A percentile compares a stretch with the other conserved stretches of the same genome.
These are phyloP conservation scores for Notodonta ziczac DNA, from an alignment of 2,888 invertebrate genomes.

Conservation along the genomic window DNA sequence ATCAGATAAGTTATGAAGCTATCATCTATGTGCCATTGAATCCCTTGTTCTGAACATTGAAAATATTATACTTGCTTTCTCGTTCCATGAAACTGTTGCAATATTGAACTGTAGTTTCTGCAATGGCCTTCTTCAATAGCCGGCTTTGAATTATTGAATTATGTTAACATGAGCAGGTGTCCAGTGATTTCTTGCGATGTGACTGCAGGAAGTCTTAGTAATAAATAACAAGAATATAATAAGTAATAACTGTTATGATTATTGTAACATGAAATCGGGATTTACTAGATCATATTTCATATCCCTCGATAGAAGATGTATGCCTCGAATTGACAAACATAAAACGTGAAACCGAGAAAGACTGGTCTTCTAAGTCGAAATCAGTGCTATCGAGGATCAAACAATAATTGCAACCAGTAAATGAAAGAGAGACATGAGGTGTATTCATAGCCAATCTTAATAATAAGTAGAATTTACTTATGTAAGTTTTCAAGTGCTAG, in stretches of 20 bases:
- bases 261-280: not conserved
- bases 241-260: not conserved
- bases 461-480: too few species aligned
- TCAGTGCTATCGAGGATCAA: not conserved
- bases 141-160: conserved; percentile 39
- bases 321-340: too few species aligned
- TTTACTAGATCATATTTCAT: not conserved
- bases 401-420: not conserved
- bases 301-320: not conserved
- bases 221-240: conserved; percentile 7
- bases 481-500: conserved; percentile 20
- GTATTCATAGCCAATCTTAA: not conserved
- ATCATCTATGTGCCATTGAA: not conserved
- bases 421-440: not conserved
- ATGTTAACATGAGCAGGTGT: conserved; percentile 20
- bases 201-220: conserved; percentile 7
- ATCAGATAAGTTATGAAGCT: not conserved
- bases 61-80: too few species aligned
- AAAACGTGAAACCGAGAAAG: too few species aligned
- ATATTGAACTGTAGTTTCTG: not conserved
- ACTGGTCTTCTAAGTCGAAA: not conserved
- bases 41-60: not conserved
- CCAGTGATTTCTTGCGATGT: conserved; percentile 12
- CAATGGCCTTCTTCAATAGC: conserved; percentile 29
- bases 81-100: too few species aligned